Percentiles rank a stretch among this genome's conserved stretches.
Evolutionary conservation across 2,888 invertebrate species (phyloP).

Genomic region (Ennomos erosarius): DNA sequence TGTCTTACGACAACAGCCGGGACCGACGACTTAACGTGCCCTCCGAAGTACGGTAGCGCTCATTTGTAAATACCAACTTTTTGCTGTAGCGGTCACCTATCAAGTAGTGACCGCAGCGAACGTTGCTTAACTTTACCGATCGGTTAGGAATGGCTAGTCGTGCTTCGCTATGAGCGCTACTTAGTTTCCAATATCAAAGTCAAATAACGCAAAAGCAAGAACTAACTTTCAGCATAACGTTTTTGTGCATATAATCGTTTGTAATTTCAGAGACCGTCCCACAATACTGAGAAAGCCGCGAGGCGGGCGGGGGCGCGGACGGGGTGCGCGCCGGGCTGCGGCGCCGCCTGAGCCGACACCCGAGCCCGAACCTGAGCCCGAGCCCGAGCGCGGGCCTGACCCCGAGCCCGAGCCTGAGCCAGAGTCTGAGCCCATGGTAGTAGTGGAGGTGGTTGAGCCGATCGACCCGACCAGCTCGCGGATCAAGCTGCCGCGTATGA

Average conservation of each 20-base stretch:
- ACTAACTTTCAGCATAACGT: too few relatives aligned
- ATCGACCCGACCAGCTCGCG: conserved; percentile 78
- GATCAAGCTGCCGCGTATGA: conserved; percentile 78
- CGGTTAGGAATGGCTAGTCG: too few relatives aligned
- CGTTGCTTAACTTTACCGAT: too few relatives aligned
- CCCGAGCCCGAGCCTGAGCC: conserved; percentile 25
- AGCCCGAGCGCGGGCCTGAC: conserved; percentile 33
- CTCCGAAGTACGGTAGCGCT: too few relatives aligned
- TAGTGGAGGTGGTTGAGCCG: conserved; percentile 43
- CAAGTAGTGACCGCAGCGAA: too few relatives aligned
- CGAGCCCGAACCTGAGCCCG: conserved; percentile 31
- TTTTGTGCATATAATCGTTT: neutral
- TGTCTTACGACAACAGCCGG: too few relatives aligned
- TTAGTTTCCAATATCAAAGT: too few relatives aligned
- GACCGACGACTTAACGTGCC: too few relatives aligned
- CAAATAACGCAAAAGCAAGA: too few relatives aligned
- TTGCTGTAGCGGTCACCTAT: too few relatives aligned
- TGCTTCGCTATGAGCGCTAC: too few relatives aligned
- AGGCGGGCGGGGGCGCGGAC: conserved; percentile 70
- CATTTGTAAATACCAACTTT: too few relatives aligned
- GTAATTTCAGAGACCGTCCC: conserved; percentile 68
- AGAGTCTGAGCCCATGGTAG: conserved; percentile 36
- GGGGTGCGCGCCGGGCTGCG: conserved; percentile 58
- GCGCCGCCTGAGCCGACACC: conserved; percentile 33
- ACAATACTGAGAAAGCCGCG: conserved; percentile 68